Evolutionary conservation across 2,888 invertebrate genomes (phyloP), one percentile per base, ranked within the genome.

Genomic region (Philereme transversata): DNA sequence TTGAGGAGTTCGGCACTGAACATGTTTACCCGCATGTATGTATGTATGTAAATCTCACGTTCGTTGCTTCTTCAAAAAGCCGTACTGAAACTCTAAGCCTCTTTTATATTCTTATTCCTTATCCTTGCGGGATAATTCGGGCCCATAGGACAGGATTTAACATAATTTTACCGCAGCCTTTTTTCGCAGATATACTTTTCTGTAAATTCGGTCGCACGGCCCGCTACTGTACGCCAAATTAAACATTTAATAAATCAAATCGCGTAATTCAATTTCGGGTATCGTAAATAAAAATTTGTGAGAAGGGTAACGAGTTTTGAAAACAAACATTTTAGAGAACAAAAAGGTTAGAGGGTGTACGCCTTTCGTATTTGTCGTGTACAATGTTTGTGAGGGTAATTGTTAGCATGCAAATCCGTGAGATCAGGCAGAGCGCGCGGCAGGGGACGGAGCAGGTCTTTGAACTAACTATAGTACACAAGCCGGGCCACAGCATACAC

Each of bases 81-180:
- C 86, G 83, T 86, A 88, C 85, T 85, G 86, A 85, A 88, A 86
- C 87, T 88, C 86, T 85, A 86, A 89, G 87, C 87, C 87, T 88
- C 86, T 86, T 91, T 91, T 90, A 88, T 89, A 88, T 90, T 90
- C 88, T 86, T 85, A 84, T 85, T 89, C 84, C 84, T 87, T 87
- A 90, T 89, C 88, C 90, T 87, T 88, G 85, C 77, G 86, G 87
- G 88, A 90, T 91, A 88, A 90, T 90, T 90, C 87, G 81, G 82
- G 82, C 86, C 85, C 85, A 87, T 84, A 88, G 88, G 87, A 88
- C 84, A 86, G 89, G 88, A 88, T 90, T 89, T 90, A 86, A 88
- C 90, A 90, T 92, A 90, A 90, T 88, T 87, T 89, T 80, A 76
- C 83, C 79, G 79, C 82, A 83, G 86, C 83, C 84, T 77, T 75